Base-by-base conservation (phyloP, 2,888 invertebrate genomes). In the Eurois occulta region DNA sequence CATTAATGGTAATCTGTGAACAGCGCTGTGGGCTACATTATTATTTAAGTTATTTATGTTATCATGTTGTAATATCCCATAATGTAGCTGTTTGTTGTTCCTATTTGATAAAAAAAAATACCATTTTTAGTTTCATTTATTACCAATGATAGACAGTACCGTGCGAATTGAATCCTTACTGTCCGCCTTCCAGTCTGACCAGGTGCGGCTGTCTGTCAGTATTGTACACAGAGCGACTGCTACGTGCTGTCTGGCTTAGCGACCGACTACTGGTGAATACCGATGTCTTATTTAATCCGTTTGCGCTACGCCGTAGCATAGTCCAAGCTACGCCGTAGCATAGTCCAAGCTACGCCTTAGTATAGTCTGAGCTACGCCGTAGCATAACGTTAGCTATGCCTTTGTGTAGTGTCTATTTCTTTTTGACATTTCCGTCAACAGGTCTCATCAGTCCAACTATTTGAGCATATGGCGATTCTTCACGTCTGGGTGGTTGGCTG, bases 381-480 rank as follows among this genome's bases (percentile, higher is more conserved):
- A 18, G 18, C 18, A 46, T 46, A 46, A 18, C 46, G 46, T 24
- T n/a, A n/a, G 55, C 55, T 8, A 55, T 11, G 58, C 58, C 28
- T 60, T 32, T 32, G 58, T 32, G 60, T 60, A 21, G 10, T 32
- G 10, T 21, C 35, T 62, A n/a, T 71, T 28, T 32, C 18, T 32
- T 71, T 24, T 46, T 13, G 32, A 21, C n/a, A 13, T 38, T 72
- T 21, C 21, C 35, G 11, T 62, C 21, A 62, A 62, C 35, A 62
- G 62, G 62, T 62, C 1, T 62, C 21, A 62, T 62, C 1, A 72
- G 48, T 0, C 72, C 73, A 41, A 72, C 32, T 38, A 73, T 72
- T 72, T 52, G 16, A 32, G 73, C 73, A 72, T 73, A 73, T 7
- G 18, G 10, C 7, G 73, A 24, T 72, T 72, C 72, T 24, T 73